Evolutionary conservation across 92 coral and sea anemone species (phyloP).

Genomic region (Epizoanthus rinbou): DNA sequence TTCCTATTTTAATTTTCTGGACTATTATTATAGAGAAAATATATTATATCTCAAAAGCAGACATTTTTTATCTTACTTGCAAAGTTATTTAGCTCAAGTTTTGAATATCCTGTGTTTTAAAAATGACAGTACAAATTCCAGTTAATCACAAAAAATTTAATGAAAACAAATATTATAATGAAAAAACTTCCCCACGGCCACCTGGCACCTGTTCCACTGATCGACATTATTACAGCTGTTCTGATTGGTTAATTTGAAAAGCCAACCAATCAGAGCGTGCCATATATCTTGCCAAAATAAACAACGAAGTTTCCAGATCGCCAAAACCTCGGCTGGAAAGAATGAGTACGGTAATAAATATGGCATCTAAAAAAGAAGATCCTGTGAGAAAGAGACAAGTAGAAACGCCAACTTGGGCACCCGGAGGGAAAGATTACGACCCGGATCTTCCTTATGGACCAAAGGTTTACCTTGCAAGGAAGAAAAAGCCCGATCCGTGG

Average conservation of each 20-base stretch:
- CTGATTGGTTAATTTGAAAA: constrained; percentile 45
- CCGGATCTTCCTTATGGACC: constrained; percentile 96
- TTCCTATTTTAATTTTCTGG: no score
- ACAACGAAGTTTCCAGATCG: constrained; percentile 10
- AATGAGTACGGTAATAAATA: constrained; percentile 58
- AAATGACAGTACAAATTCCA: no score
- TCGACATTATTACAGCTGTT: constrained; percentile 38
- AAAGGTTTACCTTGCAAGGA: constrained; percentile 89
- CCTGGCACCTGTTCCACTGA: constrained; percentile 37
- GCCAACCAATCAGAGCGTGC: constrained; percentile 47
- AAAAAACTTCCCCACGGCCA: no score
- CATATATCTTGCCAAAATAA: constrained; percentile 22
- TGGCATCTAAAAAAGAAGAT: constrained; percentile 80
- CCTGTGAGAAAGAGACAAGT: constrained; percentile 80
- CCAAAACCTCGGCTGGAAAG: neutral
- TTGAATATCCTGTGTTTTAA: no score
- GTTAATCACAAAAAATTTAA: no score
- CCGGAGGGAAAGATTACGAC: constrained; percentile 90
- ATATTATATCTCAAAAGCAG: no score
- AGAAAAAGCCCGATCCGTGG: constrained; percentile 97
- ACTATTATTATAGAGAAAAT: no score
- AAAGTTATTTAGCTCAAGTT: no score
- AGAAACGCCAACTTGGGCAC: constrained; percentile 88
- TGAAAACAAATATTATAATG: no score
- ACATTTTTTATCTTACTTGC: no score